Base-by-base conservation (phyloP, 2,113 vertebrate species). In the Lucifuga dentata region DNA sequence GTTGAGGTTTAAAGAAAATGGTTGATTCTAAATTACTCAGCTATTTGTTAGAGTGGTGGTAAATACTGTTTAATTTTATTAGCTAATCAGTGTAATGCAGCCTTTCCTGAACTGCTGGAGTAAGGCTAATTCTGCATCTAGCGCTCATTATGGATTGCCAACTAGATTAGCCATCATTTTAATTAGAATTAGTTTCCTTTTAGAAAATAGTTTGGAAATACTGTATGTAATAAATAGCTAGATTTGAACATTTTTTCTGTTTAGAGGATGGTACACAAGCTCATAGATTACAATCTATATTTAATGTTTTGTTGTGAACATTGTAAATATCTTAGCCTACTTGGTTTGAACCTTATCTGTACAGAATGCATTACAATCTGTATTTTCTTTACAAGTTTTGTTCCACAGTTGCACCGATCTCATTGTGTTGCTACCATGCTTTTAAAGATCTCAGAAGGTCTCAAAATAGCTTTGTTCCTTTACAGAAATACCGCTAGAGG, bases 21-120 rank as follows among this genome's bases (percentile, higher is more conserved):
- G 56, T 68, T 51, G 26, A 41, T 64, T 44, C 40, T 61, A 32
- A 79, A 83, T 68, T 23, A 35, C 49, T 45, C 5, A 49, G 60
- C 51, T 41, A 77, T 77, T 79, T 55, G 76, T 19, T 73, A 29
- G 55, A 73, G 50, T 67, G 55, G 64, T 63, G 11, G 15, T 50
- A 70, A 78, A 61, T 65, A 46, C 32, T 45, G 20, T 73, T 83
- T 81, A 86, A 90, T 83, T 87, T 72, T 69, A 78, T 78, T 62
- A 86, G 74, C 57, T 81, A 86, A 90, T 89, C 83, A 78, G 58
- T 62, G 44, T 75, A 53, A 64, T 44, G 55, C 73, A 86, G 46
- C 61, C 81, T 72, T 77, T 52, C 40, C 8, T 69, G 21, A 49
- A 23, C 41, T 40, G 58, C 48, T 12, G 50, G 45, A 77, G 56